Base-by-base conservation (phyloP, 1,140 invertebrate genomes). In the Zophobas morio region DNA sequence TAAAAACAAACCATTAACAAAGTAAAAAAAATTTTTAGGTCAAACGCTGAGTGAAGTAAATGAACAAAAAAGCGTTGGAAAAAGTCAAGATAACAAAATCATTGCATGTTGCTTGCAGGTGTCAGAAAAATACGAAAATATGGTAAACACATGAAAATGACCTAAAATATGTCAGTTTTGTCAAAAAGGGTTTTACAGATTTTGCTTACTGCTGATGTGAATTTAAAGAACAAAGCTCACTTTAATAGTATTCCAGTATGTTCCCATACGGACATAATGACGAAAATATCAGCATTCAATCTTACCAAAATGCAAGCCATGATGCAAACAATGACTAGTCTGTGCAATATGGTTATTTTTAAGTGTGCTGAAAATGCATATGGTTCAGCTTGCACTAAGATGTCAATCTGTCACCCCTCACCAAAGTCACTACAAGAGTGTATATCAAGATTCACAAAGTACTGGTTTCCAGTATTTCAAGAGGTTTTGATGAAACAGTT, bases 11-110 rank as follows among this genome's bases (percentile, higher is more conserved):
- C 36, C 20, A 37, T 49, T 47, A 3, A 40, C 46, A 33, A 72
- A 6, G 35, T 76, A 51, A 33, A 47, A 37, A 35, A 74, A 74
- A 40, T 35, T 54, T 80, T 80, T 60, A 81, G 82, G 81, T 20
- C 82, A 83, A 77, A 80, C 79, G 40, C 51, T 83, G 37, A 51
- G 51, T 36, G 82, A 81, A 63, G 76, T 75, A n/a, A 63, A 74
- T 37, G 51, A 79, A 40, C 82, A 83, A 76, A 74, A 71, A 70
- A 51, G 77, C 60, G 32, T 79, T 5, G 82, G 82, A n/a, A 79
- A 54, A 57, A 49, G 34, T 46, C 81, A 78, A 39, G 82, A 83
- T 66, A 79, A 83, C 74, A 83, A 83, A 80, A 83, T 83, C 33
- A 70, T 82, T 37, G 51, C 79, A 51, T 77, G 78, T 56, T 81